Evolutionary conservation across 2,113 vertebrate genomes (phyloP).

Genomic region (Nycticorax nycticorax): DNA sequence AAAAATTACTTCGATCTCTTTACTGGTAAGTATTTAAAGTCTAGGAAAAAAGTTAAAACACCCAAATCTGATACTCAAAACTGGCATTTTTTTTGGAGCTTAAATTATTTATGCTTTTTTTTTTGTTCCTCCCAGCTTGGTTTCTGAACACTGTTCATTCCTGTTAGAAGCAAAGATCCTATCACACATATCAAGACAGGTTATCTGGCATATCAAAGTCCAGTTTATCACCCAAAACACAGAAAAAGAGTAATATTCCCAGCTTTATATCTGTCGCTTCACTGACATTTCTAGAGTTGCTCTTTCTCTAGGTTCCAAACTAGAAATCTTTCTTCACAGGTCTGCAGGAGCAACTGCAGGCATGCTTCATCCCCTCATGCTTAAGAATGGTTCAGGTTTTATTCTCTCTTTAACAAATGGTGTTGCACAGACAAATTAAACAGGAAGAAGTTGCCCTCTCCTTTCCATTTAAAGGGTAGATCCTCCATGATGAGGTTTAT

Average conservation of each 20-base stretch:
- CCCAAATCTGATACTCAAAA: background rate
- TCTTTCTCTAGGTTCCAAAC: background rate
- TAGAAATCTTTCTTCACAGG: background rate
- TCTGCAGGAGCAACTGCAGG: background rate
- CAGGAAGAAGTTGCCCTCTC: background rate
- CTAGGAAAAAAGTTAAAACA: background rate
- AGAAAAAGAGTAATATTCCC: background rate
- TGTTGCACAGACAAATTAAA: background rate
- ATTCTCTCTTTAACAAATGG: background rate
- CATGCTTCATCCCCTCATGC: background rate
- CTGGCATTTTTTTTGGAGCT: background rate
- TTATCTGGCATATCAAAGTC: background rate
- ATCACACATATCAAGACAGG: background rate
- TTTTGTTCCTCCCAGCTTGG: background rate
- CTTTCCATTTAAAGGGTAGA: background rate
- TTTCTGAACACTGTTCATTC: background rate
- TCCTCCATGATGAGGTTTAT: background rate
- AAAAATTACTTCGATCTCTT: background rate
- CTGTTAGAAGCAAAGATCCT: background rate
- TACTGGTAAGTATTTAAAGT: background rate
- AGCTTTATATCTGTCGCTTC: background rate
- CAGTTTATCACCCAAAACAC: background rate
- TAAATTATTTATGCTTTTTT: background rate
- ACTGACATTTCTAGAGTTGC: background rate
- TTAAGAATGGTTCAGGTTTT: background rate